phyloP scores from a whole-genome alignment of 2,888 invertebrate genomes.

The Lepidocyrtoides sp. region DNA sequence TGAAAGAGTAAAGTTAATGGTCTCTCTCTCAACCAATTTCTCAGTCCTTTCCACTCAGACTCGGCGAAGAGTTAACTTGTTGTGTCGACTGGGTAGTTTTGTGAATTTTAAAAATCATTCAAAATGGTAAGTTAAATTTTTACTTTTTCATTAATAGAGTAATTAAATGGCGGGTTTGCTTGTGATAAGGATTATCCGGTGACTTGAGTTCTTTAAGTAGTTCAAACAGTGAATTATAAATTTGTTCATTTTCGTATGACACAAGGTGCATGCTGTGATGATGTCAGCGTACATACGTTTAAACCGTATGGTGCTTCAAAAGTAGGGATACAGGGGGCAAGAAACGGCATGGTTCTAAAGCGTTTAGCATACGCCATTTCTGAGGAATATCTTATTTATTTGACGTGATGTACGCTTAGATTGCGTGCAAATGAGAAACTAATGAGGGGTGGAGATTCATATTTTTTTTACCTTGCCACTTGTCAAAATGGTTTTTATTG shows the following conservation, averaged over 20 bases:
- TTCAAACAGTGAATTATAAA: neutral
- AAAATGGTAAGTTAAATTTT: constrained; percentile 83
- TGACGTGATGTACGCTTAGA: too few relatives aligned
- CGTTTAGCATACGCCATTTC: constrained; percentile 62
- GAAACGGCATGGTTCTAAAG: constrained; percentile 51
- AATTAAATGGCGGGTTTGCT: neutral
- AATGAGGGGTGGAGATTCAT: too few relatives aligned
- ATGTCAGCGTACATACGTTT: neutral
- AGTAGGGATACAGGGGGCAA: neutral
- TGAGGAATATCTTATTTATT: constrained; percentile 16
- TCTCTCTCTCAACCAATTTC: constrained; percentile 13
- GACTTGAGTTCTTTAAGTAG: neutral
- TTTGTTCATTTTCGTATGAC: neutral
- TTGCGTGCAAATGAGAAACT: too few relatives aligned
- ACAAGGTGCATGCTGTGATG: neutral
- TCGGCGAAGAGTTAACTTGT: constrained; percentile 77
- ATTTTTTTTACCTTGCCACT: too few relatives aligned
- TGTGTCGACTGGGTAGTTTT: constrained; percentile 70
- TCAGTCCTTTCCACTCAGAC: constrained; percentile 83
- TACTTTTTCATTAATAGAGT: constrained; percentile 23
- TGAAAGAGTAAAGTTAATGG: constrained; percentile 24
- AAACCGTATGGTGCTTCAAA: neutral
- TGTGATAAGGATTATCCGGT: neutral
- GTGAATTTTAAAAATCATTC: constrained; percentile 71
- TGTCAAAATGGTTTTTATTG: too few relatives aligned